Evolutionary conservation across 1,140 invertebrate species (phyloP), one percentile per base, ranked within the genome.

Genomic region (Aricia agestis): DNA sequence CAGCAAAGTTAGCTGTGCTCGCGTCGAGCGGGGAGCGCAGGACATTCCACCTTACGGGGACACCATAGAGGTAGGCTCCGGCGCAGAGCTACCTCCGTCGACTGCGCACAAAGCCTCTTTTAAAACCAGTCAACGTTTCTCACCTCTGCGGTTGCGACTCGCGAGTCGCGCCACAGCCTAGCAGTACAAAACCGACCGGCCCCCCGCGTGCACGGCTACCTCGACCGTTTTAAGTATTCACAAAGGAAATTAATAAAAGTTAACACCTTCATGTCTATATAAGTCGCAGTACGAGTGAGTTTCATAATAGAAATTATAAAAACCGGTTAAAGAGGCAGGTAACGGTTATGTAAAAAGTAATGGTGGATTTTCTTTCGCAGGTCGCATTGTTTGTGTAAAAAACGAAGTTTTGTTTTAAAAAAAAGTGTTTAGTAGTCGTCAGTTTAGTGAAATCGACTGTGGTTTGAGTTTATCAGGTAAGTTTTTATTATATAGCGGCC

Each of bases 321-420:
- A 84, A 83, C 80, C 73, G 76, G 82, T 76, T 69, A 81, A 77
- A 76, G 77, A 82, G 76, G 78, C 75, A 76, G 75, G 67, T 72
- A 80, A 82, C 80, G 81, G 84, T 86, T 84, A 86, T 81, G 84
- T 86, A 86, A 86, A 86, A 74, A 77, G 73, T 76, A 79, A 76
- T 78, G 74, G 73, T 78, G 75, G 71, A 69, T 76, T 81, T 80
- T 83, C 81, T 80, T 80, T 84, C 75, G 80, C 81, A 80, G 78
- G 78, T 83, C 61, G 71, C 73, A 71, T 77, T 79, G 76, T 85
- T 83, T 82, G 71, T 82, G 78, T 77, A 74, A 77, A 74, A 77
- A 69, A 76, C 73, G 59, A 70, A 78, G 71, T 77, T 83, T 80
- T 78, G 78, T 72, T 78, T 76, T 74, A 65, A 77, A 76, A 36